Evolutionary conservation across 2,888 invertebrate species (phyloP).

Genomic region (Steinernema carpocapsae): DNA sequence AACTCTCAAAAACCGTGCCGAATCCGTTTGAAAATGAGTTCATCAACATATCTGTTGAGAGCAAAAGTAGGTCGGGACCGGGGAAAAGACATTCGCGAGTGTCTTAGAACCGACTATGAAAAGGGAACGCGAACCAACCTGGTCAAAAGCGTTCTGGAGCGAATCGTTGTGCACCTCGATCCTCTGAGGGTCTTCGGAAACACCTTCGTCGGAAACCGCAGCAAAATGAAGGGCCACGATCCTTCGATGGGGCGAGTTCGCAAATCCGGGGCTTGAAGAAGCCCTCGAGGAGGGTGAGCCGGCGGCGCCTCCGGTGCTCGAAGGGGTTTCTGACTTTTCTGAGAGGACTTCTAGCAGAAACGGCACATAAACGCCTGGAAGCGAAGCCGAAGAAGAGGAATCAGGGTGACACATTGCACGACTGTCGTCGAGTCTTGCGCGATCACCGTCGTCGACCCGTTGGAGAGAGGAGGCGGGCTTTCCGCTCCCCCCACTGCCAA

Average conservation of each 20-base stretch:
- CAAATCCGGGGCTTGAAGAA: conserved; percentile 5
- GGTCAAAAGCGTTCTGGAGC: conserved; percentile 22
- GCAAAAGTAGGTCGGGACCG: no score
- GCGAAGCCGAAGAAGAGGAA: conserved; percentile 7
- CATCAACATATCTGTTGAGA: no score
- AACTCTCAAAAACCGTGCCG: background rate
- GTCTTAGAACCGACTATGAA: no score
- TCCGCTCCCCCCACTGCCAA: background rate
- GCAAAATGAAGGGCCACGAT: conserved; percentile 21
- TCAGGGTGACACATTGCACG: conserved; percentile 26
- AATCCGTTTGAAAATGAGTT: no score
- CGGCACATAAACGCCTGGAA: conserved; percentile 20
- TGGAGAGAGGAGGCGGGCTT: background rate
- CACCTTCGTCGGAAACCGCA: conserved; percentile 4
- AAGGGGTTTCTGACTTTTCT: conserved; percentile 10
- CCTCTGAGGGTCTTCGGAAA: background rate
- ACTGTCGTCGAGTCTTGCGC: conserved; percentile 9
- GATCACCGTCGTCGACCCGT: conserved; percentile 29
- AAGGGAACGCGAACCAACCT: background rate
- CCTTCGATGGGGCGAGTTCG: conserved; percentile 17
- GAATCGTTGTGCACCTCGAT: conserved; percentile 24
- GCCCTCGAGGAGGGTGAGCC: conserved; percentile 8
- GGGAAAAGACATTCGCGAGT: no score
- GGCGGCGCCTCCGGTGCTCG: conserved; percentile 6
- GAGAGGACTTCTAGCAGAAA: conserved; percentile 1